Base-by-base conservation (phyloP, 2,888 invertebrate species). In the Thereva unica region DNA sequence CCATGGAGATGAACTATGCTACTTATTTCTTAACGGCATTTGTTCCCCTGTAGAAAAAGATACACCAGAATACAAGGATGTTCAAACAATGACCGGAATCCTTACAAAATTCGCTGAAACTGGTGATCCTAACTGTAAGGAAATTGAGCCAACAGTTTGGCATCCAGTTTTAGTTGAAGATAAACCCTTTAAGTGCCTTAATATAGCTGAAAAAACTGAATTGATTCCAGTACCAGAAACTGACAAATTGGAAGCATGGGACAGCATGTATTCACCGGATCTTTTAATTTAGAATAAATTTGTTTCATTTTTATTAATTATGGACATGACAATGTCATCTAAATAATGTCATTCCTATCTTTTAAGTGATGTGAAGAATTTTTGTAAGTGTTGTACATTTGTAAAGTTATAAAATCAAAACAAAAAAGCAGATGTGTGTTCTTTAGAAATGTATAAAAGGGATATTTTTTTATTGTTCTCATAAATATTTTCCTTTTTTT, bases 1-100 rank as follows among this genome's bases (percentile, higher is more conserved):
- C 40, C 81, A 81, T 70, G 79, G 76, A 1, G 81, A 81, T 70
- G 81, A 81, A 63, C 70, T 80, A 12, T 73, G 75, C 35, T 81
- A 78, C 66, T 71, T 81, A 0, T 81, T 78, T 56, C 75, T 76
- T 38, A 75, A 76, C 37, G 74, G 76, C 69, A 70, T 78, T 49
- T 73, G 76, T 2, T 74, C 76, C 35, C 74, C 73, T 8, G 68
- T 76, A 3, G 64, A 72, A 3, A 68, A 71, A 0, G 74, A 75
- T 4, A 76, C 76, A 0, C 69, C 71, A 0, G 80, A 80, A 68
- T 73, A 74, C 49, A 71, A 72, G 12, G 73, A 74, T 2, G 76
- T 78, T 37, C 70, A 71, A 9, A 70, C 74, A 42, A 77, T 80
- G 76, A 71, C 77, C 6, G 76, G 76, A 49, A 72, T 78, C 35